A percentile compares a stretch with the other conserved stretches of the same genome.
phyloP scores from a whole-genome alignment of 2,888 invertebrate genomes.

The Trichogramma evanescens region DNA sequence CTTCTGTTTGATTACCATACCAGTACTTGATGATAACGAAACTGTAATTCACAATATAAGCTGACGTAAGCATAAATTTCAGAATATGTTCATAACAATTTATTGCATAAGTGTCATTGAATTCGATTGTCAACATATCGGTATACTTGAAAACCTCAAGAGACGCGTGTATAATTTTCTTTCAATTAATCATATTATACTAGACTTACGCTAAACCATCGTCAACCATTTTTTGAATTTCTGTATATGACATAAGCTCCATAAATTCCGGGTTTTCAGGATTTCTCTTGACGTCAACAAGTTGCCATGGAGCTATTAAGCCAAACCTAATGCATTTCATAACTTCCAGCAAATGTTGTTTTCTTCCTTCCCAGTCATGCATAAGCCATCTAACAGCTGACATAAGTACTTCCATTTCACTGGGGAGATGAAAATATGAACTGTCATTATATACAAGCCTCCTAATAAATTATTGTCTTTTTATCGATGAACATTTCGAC shows the following conservation, averaged over 20 bases:
- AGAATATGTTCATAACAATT: neutral
- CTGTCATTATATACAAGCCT: neutral
- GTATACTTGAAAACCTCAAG: no score
- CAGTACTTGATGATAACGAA: conserved; percentile 73
- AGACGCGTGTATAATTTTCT: no score
- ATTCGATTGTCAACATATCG: no score
- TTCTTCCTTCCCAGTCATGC: conserved; percentile 61
- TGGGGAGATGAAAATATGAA: conserved; percentile 28
- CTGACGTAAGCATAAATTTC: neutral
- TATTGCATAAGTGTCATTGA: neutral
- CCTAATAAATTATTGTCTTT: neutral
- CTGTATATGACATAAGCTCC: conserved; percentile 60
- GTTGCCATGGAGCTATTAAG: conserved; percentile 71
- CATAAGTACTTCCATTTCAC: conserved; percentile 73
- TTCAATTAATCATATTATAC: no score
- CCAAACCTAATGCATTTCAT: conserved; percentile 71
- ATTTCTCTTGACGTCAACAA: conserved; percentile 70
- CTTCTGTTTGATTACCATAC: conserved; percentile 66
- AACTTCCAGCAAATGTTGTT: conserved; percentile 54
- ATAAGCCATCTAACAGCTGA: conserved; percentile 74
- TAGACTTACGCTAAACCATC: conserved; percentile 65
- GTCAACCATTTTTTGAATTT: conserved; percentile 70
- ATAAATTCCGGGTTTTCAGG: conserved; percentile 66
- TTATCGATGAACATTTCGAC: neutral
- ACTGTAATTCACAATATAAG: conserved; percentile 42